phyloP scores from a whole-genome alignment of 2,888 invertebrate genomes.

The Cecidostiba fungosa region DNA sequence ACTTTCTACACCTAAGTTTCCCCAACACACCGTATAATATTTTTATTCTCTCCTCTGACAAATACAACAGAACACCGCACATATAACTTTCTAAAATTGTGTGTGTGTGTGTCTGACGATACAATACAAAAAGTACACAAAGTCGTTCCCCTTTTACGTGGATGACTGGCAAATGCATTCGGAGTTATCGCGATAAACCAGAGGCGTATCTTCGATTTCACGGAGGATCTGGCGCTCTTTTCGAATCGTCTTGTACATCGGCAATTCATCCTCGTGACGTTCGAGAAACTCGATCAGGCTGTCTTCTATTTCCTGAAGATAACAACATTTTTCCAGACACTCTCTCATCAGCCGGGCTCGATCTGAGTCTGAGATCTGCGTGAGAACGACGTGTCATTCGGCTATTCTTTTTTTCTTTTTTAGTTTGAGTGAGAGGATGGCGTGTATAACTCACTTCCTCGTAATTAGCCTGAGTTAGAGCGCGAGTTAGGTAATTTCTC shows the following conservation, averaged over 20 bases:
- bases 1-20: background rate
- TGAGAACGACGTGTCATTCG: background rate
- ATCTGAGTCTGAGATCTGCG: slow-evolving; percentile 68
- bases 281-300: slow-evolving; percentile 70
- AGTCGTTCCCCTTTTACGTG: slow-evolving; percentile 2
- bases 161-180: slow-evolving; percentile 14
- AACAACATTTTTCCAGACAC: slow-evolving; percentile 67
- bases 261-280: slow-evolving; percentile 68
- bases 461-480: slow-evolving; percentile 58
- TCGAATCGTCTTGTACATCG: slow-evolving; percentile 70
- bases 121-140: background rate
- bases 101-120: too few species aligned
- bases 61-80: background rate
- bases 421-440: background rate
- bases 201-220: slow-evolving; percentile 64
- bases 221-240: slow-evolving; percentile 65
- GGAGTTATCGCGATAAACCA: slow-evolving; percentile 23
- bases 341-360: slow-evolving; percentile 37
- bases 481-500: slow-evolving; percentile 47
- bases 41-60: background rate
- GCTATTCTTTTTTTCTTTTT: background rate
- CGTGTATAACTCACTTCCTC: slow-evolving; percentile 66
- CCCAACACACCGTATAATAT: background rate
- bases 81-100: background rate
- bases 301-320: slow-evolving; percentile 68